These are phyloP conservation scores for Pasiphila rectangulata DNA, from an alignment of 2,888 invertebrate species.

Conservation along the genomic window DNA sequence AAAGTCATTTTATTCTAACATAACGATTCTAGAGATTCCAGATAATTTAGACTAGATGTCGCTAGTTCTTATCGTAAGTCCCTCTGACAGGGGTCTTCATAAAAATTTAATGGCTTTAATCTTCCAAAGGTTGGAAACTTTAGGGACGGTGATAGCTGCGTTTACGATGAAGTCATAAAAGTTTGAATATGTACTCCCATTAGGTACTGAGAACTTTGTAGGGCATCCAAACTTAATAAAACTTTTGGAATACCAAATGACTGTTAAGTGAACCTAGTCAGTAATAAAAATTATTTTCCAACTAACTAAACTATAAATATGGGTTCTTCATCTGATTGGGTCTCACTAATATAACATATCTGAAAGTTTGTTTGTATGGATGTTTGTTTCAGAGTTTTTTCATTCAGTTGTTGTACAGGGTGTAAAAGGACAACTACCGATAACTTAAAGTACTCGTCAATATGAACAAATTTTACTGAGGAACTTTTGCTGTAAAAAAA, in stretches of 20 bases:
- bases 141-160: constrained; percentile 57
- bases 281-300: neutral
- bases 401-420: too few relatives aligned
- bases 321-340: too few relatives aligned
- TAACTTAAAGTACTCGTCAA: too few relatives aligned
- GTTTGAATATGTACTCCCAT: constrained; percentile 36
- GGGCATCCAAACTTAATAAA: constrained; percentile 26
- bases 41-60: constrained; percentile 44
- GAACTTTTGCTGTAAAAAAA: too few relatives aligned
- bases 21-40: constrained; percentile 33
- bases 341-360: too few relatives aligned
- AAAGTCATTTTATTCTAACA: constrained; percentile 27
- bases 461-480: too few relatives aligned
- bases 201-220: constrained; percentile 45
- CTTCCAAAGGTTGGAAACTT: constrained; percentile 66
- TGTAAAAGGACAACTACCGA: too few relatives aligned
- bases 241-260: neutral
- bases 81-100: constrained; percentile 65
- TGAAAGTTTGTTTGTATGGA: too few relatives aligned
- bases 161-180: constrained; percentile 65
- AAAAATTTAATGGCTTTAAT: constrained; percentile 72
- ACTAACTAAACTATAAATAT: too few relatives aligned
- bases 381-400: too few relatives aligned
- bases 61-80: constrained; percentile 41
- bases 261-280: neutral